Base-by-base conservation (phyloP, 2,797 vertebrate species). In the Galaxias olidus region DNA sequence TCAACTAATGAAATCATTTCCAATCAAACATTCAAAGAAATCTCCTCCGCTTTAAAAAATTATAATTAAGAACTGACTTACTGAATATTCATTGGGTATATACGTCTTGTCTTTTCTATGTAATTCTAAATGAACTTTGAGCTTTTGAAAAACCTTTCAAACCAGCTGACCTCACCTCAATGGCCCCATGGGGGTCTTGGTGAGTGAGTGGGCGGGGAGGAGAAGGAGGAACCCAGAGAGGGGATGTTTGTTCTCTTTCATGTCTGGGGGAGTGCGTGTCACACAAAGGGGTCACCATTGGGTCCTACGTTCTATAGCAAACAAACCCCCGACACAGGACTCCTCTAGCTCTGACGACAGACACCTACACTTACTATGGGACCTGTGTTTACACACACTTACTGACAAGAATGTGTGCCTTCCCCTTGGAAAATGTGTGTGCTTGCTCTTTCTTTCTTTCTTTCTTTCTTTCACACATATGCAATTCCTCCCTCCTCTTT, bases 181-280 rank as follows among this genome's bases (percentile, higher is more conserved):
- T 4, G 62, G 58, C 60, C 67, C 41, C 12, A n/a, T 10, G 53
- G 20, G 55, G 40, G 40, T 40, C 48, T 18, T 56, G 46, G 15
- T 40, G 19, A 40, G 19, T 20, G 46, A 66, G 46, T 17, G 30
- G 59, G 48, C 19, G 7, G 45, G 20, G 45, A 18, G 63, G 45
- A 47, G 43, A 11, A 62, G 19, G 17, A 52, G 66, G 12, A 40
- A 56, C 12, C 19, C 44, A 48, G 59, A 55, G 51, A 58, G 40
- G 42, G 68, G 66, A 68, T 65, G 62, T 71, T 72, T 72, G 59
- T n/a, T 49, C 61, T 64, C 58, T 72, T 72, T 62, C 72, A 69
- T 72, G 57, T 51, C 15, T 52, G 1, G 5, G 65, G 42, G 14
- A 62, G 46, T 50, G 66, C 40, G 50, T 62, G 52, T 13, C 9